Evolutionary conservation across 2,113 vertebrate genomes (phyloP).

Genomic region (Chlorodrepanis virens): DNA sequence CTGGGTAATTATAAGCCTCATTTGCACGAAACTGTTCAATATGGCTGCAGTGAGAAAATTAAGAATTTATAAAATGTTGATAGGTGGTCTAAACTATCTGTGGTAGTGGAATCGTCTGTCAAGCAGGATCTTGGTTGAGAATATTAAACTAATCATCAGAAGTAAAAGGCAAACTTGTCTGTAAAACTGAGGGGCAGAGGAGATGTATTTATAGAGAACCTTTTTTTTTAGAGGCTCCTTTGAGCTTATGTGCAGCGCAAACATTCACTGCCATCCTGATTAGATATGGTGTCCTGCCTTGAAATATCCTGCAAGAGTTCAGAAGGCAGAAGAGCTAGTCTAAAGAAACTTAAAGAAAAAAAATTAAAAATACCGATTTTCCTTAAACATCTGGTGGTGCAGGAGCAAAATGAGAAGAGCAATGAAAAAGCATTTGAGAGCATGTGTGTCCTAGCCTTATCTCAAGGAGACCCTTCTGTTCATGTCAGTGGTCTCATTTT

Average conservation of each 20-base stretch:
- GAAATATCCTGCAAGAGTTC: not conserved
- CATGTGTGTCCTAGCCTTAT: not conserved
- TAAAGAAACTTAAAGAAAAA: not conserved
- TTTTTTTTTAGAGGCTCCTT: not conserved
- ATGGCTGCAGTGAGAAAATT: slow-evolving; percentile 60
- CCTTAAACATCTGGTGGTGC: not conserved
- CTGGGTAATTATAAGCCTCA: slow-evolving; percentile 72
- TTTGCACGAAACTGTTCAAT: slow-evolving; percentile 67
- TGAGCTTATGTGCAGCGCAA: not conserved
- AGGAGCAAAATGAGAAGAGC: not conserved
- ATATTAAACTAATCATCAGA: slow-evolving; percentile 21
- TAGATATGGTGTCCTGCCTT: not conserved
- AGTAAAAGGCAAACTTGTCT: slow-evolving; percentile 9
- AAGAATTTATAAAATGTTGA: slow-evolving; percentile 70
- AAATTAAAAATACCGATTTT: not conserved
- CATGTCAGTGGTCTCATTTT: not conserved
- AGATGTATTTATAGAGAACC: not conserved
- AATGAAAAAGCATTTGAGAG: not conserved
- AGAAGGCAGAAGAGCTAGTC: not conserved
- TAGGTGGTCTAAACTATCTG: slow-evolving; percentile 44
- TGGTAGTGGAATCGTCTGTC: slow-evolving; percentile 25
- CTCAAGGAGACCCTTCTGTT: not conserved
- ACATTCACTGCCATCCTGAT: not conserved
- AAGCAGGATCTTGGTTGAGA: slow-evolving; percentile 18
- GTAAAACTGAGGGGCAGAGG: not conserved